Base-by-base conservation (phyloP, 2,113 vertebrate genomes). In the Piprites chloris region DNA sequence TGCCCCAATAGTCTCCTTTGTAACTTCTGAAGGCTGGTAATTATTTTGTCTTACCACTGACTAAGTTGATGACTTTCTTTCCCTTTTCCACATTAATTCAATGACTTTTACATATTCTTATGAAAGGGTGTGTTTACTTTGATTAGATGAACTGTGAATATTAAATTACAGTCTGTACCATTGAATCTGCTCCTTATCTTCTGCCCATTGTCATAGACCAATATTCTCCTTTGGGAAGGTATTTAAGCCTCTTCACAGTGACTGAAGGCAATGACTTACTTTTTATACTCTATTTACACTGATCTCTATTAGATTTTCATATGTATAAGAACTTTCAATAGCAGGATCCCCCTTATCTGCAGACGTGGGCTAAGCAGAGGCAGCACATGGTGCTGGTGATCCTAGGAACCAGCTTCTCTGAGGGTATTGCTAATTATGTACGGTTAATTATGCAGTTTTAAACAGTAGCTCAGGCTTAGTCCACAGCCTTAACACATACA, bases 381-480 rank as follows among this genome's bases (percentile, higher is more conserved):
- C n/a, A n/a, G 63, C 66, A 24, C 7, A 2, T 1, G 3, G 49
- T 6, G 42, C 56, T 59, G 8, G 1, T 7, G 10, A 53, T 56
- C 49, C 18, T 13, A 16, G 65, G 37, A 24, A 3, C 17, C 5
- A 24, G 5, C 33, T 49, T 22, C 56, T 66, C 6, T 0, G 5
- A 23, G 18, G 9, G 6, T 5, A 26, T 4, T 16, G 42, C 50
- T 82, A 39, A 66, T 39, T 47, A 58, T 3, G 24, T 12, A 4
- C 1, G 2, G 5, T 59, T 62, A 87, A 44, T 89, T 42, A n/a
- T 1, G 66, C 41, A 15, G 37, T 22, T 93, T 33, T 24, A 66
- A 85, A 15, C 20, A 21, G 12, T 5, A 74, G 35, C 35, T 30
- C n/a, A 37, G 59, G 41, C 62, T 82, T 7, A 42, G 50, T 33